Evolutionary conservation across 2,113 vertebrate genomes (phyloP), one percentile per base, ranked within the genome.

Genomic region (Chunga burmeisteri): DNA sequence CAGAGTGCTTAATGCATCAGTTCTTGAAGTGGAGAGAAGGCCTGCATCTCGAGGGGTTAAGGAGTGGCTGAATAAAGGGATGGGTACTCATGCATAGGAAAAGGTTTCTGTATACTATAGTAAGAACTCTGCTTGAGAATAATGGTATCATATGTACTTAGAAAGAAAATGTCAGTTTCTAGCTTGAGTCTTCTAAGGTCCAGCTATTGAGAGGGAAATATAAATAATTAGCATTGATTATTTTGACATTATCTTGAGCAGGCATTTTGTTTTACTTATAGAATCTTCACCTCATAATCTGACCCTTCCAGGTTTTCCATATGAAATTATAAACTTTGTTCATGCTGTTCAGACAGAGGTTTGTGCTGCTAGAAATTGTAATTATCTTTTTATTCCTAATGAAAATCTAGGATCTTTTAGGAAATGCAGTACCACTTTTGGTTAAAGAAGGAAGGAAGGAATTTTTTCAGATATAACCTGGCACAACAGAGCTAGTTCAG

Each of bases 401-500:
- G 50, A 71, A 80, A 65, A 79, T 26, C 27, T 29, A 30, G 40
- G 34, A 32, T 86, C 23, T 87, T 91, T 81, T 86, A 81, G 84
- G n/a, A 74, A 96, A 78, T 90, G 34, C 66, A 50, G 72, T 71
- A 61, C 46, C 70, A 78, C 46, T 63, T 81, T 55, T 79, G 26
- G 9, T 55, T 65, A 77, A 80, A 68, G 23, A 62, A 73, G 40
- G 34, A 44, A 84, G 21, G 55, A 89, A 58, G 38, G 50, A 14
- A 65, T 95, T 96, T 96, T 49, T 70, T 53, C 7, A 36, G 16
- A 61, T 93, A 86, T 88, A 91, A 96, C 38, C 13, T 68, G 73
- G n/a, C 88, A 91, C 34, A 86, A 83, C 47, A 84, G 89, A 93
- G 38, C 26, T 10, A 97, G 40, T 59, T 72, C 27, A 73, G 66